Conservation (phyloP, 2,888 invertebrate genomes). For the Tetranychus truncatus region DNA sequence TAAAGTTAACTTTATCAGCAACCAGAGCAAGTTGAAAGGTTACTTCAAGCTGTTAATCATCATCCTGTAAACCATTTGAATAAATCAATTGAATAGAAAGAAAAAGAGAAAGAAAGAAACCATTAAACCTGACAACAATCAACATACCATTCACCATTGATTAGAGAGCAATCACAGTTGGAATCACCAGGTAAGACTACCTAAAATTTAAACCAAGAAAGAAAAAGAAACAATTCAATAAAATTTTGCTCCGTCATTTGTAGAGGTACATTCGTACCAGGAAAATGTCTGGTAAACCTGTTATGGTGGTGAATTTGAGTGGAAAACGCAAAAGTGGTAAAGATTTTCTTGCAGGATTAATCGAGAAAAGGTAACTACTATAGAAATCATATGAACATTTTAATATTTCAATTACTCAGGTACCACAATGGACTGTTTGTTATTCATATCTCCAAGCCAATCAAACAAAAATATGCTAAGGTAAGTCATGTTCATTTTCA, state of each 20-base stretch:
- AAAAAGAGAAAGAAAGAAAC: too few relatives aligned
- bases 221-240: background rate
- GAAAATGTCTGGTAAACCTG: constrained; percentile 30
- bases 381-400: background rate
- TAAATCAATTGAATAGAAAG: background rate
- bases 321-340: constrained; percentile 95
- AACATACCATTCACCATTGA: background rate
- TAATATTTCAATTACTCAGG: background rate
- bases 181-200: background rate
- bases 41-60: background rate
- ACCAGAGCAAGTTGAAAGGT: too few relatives aligned
- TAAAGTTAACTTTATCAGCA: background rate
- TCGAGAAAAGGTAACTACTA: constrained; percentile 46
- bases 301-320: constrained; percentile 57
- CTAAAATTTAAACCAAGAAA: background rate
- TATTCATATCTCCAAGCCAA: constrained; percentile 18
- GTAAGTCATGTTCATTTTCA: constrained; percentile 25
- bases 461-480: constrained; percentile 31
- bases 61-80: background rate
- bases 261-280: background rate
- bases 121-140: background rate
- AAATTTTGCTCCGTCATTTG: too few relatives aligned
- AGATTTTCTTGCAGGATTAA: constrained; percentile 61
- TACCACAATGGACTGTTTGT: constrained; percentile 4
- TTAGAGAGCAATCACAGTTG: background rate